Percentiles rank a stretch among this genome's conserved stretches.
These are phyloP conservation scores for Taphrorychus bicolor DNA, from an alignment of 2,888 invertebrate species.

Conservation along the genomic window DNA sequence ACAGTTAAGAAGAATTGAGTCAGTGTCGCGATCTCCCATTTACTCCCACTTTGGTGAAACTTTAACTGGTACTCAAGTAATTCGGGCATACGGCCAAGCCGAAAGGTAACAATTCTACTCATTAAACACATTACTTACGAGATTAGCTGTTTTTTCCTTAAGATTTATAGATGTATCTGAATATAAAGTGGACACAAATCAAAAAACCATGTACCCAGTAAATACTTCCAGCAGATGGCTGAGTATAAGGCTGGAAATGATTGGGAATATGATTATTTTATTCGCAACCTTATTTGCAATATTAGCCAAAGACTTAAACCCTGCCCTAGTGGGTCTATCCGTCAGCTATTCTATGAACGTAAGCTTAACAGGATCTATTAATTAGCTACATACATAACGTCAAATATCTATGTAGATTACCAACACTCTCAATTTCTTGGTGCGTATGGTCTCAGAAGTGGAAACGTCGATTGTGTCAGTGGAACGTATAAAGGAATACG, in stretches of 20 bases:
- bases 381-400: too few species aligned
- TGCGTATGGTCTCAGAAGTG: slow-evolving; percentile 92
- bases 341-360: slow-evolving; percentile 86
- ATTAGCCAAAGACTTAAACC: slow-evolving; percentile 68
- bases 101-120: slow-evolving; percentile 49
- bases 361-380: too few species aligned
- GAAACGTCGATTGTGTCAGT: slow-evolving; percentile 97
- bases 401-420: slow-evolving; percentile 22
- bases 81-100: slow-evolving; percentile 83
- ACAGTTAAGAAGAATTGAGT: slow-evolving; percentile 91
- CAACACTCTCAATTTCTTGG: slow-evolving; percentile 77
- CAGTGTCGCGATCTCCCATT: slow-evolving; percentile 63
- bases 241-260: slow-evolving; percentile 91
- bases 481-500: slow-evolving; percentile 95
- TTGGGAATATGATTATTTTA: slow-evolving; percentile 94
- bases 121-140: not conserved
- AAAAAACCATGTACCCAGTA: slow-evolving; percentile 89
- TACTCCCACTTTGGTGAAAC: slow-evolving; percentile 95
- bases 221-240: slow-evolving; percentile 95
- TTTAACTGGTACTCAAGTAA: slow-evolving; percentile 83
- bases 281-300: slow-evolving; percentile 94
- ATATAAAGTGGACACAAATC: slow-evolving; percentile 87
- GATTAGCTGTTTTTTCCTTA: too few species aligned
- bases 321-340: slow-evolving; percentile 87
- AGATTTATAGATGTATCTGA: slow-evolving; percentile 89